Evolutionary conservation across 2,113 vertebrate genomes (phyloP).

Genomic region (Eolophus roseicapilla): DNA sequence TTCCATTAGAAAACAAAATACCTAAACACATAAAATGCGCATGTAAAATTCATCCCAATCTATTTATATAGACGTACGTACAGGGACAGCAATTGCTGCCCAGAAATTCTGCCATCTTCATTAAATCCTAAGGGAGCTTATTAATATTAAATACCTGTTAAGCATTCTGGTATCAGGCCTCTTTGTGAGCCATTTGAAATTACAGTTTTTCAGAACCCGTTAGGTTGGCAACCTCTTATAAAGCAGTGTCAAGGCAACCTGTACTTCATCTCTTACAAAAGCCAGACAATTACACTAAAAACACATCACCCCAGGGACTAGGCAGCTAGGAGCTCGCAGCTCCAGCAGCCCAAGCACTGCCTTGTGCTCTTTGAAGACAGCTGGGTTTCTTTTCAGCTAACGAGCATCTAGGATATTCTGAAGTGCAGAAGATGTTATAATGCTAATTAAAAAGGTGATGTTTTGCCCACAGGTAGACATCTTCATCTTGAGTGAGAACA

Average conservation of each 20-base stretch:
- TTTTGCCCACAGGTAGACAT: neutral
- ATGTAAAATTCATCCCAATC: neutral
- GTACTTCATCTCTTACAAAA: neutral
- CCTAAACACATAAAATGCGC: neutral
- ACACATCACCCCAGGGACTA: neutral
- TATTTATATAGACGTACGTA: neutral
- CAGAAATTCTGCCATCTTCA: neutral
- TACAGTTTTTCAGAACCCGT: neutral
- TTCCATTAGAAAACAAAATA: neutral
- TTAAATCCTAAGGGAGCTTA: neutral
- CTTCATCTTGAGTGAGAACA: neutral
- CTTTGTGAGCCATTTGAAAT: neutral
- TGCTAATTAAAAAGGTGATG: constrained; percentile 3
- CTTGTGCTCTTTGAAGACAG: neutral
- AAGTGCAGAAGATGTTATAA: constrained; percentile 4
- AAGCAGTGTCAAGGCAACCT: neutral
- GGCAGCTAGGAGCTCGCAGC: neutral
- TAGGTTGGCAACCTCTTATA: neutral
- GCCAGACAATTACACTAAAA: neutral
- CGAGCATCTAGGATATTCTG: neutral
- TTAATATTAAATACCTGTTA: neutral
- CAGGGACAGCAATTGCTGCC: neutral
- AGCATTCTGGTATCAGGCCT: neutral
- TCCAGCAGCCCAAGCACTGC: neutral
- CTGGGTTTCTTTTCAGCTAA: constrained; percentile 2